Percentiles rank a stretch among this genome's conserved stretches.
phyloP scores from a whole-genome alignment of 92 coral and sea anemone species.

The Ricordea florida region DNA sequence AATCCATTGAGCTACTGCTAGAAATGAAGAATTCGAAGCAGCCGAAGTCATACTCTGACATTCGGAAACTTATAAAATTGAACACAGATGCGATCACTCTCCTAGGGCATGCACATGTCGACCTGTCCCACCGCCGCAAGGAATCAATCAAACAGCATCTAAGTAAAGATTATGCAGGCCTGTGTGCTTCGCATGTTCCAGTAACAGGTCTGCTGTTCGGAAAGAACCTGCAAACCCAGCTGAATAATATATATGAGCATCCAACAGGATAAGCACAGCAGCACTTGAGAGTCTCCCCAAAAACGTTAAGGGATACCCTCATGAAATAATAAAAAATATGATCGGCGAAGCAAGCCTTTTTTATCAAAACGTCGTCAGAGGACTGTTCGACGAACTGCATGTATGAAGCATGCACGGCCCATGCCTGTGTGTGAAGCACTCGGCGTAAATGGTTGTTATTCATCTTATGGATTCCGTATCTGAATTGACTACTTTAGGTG shows the following conservation, averaged over 20 bases:
- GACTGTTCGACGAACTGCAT: too few species aligned
- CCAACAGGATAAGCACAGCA: too few species aligned
- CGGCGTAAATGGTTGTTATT: too few species aligned
- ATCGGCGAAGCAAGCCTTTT: too few species aligned
- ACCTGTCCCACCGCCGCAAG: constrained; percentile 39
- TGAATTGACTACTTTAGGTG: too few species aligned
- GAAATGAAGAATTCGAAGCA: constrained; percentile 17
- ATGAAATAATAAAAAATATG: too few species aligned
- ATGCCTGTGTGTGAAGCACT: too few species aligned
- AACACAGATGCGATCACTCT: constrained; percentile 32
- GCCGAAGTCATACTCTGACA: constrained; percentile 16
- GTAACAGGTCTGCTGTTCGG: constrained; percentile 47
- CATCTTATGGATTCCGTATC: too few species aligned
- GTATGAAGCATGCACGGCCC: too few species aligned
- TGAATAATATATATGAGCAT: constrained; percentile 34
- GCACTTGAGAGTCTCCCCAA: too few species aligned
- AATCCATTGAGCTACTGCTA: constrained; percentile 7
- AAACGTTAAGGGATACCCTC: too few species aligned
- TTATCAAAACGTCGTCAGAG: too few species aligned
- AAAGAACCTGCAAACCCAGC: constrained; percentile 51
- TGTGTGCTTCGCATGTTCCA: constrained; percentile 14
- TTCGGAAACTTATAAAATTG: neutral
- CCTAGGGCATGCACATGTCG: constrained; percentile 34
- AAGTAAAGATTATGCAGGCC: constrained; percentile 28
- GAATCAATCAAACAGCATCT: constrained; percentile 38